Base-by-base conservation (phyloP, 1,140 invertebrate genomes). In the Gerris buenoi region DNA sequence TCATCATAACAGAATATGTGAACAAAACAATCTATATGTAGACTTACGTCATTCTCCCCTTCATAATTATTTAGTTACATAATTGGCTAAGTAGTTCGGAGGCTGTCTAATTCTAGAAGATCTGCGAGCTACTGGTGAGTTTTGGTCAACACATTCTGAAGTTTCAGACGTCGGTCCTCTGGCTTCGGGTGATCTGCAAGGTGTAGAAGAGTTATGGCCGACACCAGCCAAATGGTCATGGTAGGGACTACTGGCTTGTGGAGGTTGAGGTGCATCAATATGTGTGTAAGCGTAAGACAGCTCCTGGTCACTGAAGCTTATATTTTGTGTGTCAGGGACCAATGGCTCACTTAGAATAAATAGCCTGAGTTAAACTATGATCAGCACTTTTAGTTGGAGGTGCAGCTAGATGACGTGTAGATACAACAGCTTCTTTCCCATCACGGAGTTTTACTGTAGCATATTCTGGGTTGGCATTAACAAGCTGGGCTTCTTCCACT, bases 391-490 rank as follows among this genome's bases (percentile, higher is more conserved):
- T 46, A 46, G 18, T 5, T 10, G 33, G 33, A 18, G 33, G 33
- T 25, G 68, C 64, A 56, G 70, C 68, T 14, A 71, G 13, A 26
- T 71, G 66, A 61, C 63, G 27, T 1, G 10, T 70, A 1, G 69
- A 67, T 29, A 71, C 69, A 1, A 65, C 70, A 22, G 46, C 63
- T 65, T 68, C 65, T 22, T 66, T n/a, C 1, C 69, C 67, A 65
- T 68, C 59, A 29, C 10, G 25, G 15, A 62, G 59, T 62, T 65
- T 63, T 13, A 70, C 64, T 58, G 33, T n/a, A 5, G 67, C 58
- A 59, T 68, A 68, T 14, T 66, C 58, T 2, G 29, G 64, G 25
- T 65, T 65, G 3, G 27, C 64, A n/a, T 65, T 29, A 13, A 65
- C 5, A 15, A 65, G 64, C 26, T 33, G 14, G 2, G 25, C 27